These are phyloP conservation scores for Vollenhovia emeryi DNA, from an alignment of 1,140 invertebrate species.

Conservation along the genomic window DNA sequence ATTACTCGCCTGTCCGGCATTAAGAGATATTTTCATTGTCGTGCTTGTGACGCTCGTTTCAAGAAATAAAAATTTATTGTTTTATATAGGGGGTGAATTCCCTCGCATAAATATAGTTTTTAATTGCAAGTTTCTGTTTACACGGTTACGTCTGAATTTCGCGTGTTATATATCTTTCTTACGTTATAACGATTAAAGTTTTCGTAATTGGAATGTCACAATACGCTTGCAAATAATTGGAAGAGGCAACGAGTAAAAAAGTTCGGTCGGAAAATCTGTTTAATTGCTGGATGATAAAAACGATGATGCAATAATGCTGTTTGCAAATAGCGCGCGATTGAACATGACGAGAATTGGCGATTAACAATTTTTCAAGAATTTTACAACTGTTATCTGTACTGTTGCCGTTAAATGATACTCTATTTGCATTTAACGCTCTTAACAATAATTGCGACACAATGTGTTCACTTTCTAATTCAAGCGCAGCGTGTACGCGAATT, in stretches of 20 bases:
- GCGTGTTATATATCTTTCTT: not conserved
- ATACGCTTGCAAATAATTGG: slow-evolving; percentile 17
- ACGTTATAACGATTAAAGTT: not conserved
- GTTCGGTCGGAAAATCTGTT: not conserved
- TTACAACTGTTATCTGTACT: slow-evolving; percentile 47
- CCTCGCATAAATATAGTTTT: slow-evolving; percentile 28
- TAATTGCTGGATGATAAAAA: slow-evolving; percentile 1
- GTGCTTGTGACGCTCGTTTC: slow-evolving; percentile 20
- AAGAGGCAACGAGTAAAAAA: not conserved
- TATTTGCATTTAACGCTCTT: slow-evolving; percentile 61
- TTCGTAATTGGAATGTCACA: not conserved
- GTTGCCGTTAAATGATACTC: slow-evolving; percentile 53
- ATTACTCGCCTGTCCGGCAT: slow-evolving; percentile 19
- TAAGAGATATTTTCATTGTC: slow-evolving; percentile 41
- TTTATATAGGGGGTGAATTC: not conserved
- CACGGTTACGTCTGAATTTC: not conserved
- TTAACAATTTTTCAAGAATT: slow-evolving; percentile 57
- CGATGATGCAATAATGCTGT: slow-evolving; percentile 14
- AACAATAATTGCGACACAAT: slow-evolving; percentile 61
- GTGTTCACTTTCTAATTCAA: slow-evolving; percentile 60
- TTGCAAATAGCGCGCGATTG: slow-evolving; percentile 22
- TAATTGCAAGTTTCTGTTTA: not conserved
- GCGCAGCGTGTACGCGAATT: slow-evolving; percentile 53
- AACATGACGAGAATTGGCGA: slow-evolving; percentile 40
- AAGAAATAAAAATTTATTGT: slow-evolving; percentile 40